Conservation (phyloP, 2,888 invertebrate genomes). For the Herminia tarsipennalis region DNA sequence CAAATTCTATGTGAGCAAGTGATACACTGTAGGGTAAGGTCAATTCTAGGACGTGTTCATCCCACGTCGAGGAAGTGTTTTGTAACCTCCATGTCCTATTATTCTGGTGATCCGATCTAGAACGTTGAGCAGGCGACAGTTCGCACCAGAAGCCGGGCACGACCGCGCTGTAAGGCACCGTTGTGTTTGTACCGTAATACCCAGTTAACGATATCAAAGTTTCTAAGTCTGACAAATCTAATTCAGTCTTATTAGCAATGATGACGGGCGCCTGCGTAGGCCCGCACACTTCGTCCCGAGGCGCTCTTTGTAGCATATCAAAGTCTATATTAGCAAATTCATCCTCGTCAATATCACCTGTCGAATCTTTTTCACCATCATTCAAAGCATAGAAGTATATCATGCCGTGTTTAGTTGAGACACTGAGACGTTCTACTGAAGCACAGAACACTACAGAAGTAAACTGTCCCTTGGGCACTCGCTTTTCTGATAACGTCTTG, state of each 20-base stretch:
- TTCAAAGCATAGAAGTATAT: slow-evolving; percentile 93
- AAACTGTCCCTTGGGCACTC: slow-evolving; percentile 89
- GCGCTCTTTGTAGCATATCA: slow-evolving; percentile 73
- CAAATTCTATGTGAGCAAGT: slow-evolving; percentile 95
- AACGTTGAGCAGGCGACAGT: slow-evolving; percentile 95
- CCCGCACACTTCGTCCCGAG: slow-evolving; percentile 67
- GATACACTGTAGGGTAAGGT: slow-evolving; percentile 92
- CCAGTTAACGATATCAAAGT: slow-evolving; percentile 90
- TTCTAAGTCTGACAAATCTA: slow-evolving; percentile 87
- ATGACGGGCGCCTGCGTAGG: slow-evolving; percentile 67
- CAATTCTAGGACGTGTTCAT: slow-evolving; percentile 96
- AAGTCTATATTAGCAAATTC: slow-evolving; percentile 83
- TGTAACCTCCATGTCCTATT: slow-evolving; percentile 96
- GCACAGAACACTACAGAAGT: slow-evolving; percentile 94
- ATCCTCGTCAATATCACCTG: slow-evolving; percentile 90
- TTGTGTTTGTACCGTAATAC: slow-evolving; percentile 87
- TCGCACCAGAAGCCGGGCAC: slow-evolving; percentile 98
- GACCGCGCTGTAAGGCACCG: slow-evolving; percentile 91
- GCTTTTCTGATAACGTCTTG: slow-evolving; percentile 88
- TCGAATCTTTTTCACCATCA: slow-evolving; percentile 89
- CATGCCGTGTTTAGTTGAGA: slow-evolving; percentile 92
- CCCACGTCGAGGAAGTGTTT: slow-evolving; percentile 95
- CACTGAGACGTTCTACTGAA: slow-evolving; percentile 94
- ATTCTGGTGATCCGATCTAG: slow-evolving; percentile 94
- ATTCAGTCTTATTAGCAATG: slow-evolving; percentile 86